Conservation (phyloP, 2,888 invertebrate genomes). For the Cryptophagus acutangulus region DNA sequence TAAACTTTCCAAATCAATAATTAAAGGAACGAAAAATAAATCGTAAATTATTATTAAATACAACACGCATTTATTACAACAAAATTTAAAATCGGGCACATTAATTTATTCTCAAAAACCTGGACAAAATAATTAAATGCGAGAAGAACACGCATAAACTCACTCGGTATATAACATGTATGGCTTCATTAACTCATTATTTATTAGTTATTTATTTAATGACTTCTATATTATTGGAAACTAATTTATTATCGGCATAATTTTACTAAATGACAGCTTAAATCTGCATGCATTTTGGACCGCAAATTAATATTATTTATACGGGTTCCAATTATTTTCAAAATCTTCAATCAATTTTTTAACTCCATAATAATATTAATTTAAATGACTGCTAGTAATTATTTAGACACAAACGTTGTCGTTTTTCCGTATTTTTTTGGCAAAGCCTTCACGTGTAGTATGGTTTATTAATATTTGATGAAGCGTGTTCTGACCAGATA, state of each 20-base stretch:
- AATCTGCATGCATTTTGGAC: too few relatives aligned
- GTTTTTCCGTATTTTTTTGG: too few relatives aligned
- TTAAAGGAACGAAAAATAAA: slow-evolving; percentile 1
- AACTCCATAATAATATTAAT: too few relatives aligned
- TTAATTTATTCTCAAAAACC: too few relatives aligned
- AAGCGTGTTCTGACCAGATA: slow-evolving; percentile 33
- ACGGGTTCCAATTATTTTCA: too few relatives aligned
- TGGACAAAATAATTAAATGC: too few relatives aligned
- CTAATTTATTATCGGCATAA: slow-evolving; percentile 29
- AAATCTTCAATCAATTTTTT: too few relatives aligned
- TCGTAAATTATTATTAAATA: neutral
- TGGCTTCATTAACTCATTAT: slow-evolving; percentile 30
- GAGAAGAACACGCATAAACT: neutral
- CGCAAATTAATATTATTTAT: too few relatives aligned
- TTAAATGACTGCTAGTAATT: too few relatives aligned
- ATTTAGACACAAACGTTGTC: too few relatives aligned
- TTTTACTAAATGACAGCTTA: slow-evolving; percentile 26
- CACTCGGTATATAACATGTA: slow-evolving; percentile 22
- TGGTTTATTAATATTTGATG: slow-evolving; percentile 4
- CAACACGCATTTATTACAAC: neutral
- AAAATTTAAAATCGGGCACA: neutral
- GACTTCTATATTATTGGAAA: slow-evolving; percentile 25
- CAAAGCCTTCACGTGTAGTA: too few relatives aligned
- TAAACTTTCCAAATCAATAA: slow-evolving; percentile 1
- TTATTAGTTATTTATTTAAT: slow-evolving; percentile 30